Evolutionary conservation across 2,797 vertebrate genomes (phyloP), one percentile per base, ranked within the genome.

Genomic region (Atherinosoma microstoma): DNA sequence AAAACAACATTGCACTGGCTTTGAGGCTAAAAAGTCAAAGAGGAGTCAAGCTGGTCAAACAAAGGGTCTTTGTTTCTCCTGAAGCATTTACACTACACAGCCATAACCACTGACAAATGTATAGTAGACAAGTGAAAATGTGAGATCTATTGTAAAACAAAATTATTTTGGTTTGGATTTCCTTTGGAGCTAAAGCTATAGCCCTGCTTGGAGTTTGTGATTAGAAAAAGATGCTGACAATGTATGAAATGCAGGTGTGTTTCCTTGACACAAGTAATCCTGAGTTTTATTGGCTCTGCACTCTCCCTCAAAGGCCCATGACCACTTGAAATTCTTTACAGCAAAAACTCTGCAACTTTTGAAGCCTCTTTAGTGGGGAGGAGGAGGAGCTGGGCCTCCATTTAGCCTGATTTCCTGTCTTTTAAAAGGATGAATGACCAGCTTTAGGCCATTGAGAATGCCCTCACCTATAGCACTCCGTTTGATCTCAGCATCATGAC

Each of bases 331-430:
- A 92, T 93, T 93, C 91, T 93, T 92, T 90, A 70, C 89, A 87
- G 84, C 84, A 84, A 71, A 88, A 85, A 84, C 90, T 90, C 87
- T 87, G 81, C 83, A 88, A 87, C 84, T 82, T 91, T 79, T 87
- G 86, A 87, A 91, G 85, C 77, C 73, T 90, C 87, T 90, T 92
- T 91, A 90, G 88, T 67, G 22, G 77, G 35, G 70, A 40, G 84
- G 40, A 78, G 90, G 91, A 90, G 91, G 92, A 90, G 88, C 66
- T 54, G 75, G 74, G 78, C 65, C 80, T 87, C 92, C 90, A 93
- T 95, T 94, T 92, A 94, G 90, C 88, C 89, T 90, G 92, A 93
- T 94, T 94, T 93, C 85, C 92, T 92, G 90, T 93, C 90, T 91
- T 90, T 91, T 80, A 90, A 93, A 91, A 89, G 82, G 90, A 92